These are phyloP conservation scores for Phodopus roborovskii DNA, from an alignment of 2,113 vertebrate species.

Conservation along the genomic window DNA sequence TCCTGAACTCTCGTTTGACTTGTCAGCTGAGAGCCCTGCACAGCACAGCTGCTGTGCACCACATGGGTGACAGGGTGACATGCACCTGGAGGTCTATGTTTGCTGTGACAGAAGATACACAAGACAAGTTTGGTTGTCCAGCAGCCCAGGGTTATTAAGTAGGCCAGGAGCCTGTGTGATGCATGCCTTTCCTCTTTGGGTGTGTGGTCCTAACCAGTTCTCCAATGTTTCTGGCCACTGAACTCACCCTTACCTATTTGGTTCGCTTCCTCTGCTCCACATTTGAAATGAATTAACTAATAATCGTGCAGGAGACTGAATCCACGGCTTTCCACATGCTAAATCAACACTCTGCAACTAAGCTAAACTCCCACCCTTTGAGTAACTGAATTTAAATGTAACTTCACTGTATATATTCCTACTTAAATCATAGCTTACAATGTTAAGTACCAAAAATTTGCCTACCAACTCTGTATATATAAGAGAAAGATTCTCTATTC, in stretches of 20 bases:
- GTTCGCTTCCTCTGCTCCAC: not conserved
- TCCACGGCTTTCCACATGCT: not conserved
- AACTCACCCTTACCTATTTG: not conserved
- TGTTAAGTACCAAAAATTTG: not conserved
- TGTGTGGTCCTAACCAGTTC: not conserved
- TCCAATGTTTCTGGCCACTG: not conserved
- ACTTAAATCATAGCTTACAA: not conserved
- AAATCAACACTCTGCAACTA: not conserved
- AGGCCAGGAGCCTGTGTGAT: not conserved
- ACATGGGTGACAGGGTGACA: not conserved
- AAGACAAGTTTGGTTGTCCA: not conserved
- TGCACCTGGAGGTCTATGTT: not conserved
- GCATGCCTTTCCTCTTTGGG: not conserved
- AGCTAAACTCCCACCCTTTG: not conserved
- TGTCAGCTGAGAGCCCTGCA: not conserved
- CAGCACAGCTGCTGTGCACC: not conserved
- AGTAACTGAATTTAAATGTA: slow-evolving; percentile 35
- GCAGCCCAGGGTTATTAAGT: not conserved
- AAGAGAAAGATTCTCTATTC: not conserved
- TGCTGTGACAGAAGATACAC: not conserved
- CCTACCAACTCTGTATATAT: not conserved
- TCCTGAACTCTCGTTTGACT: not conserved
- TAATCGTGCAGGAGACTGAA: not conserved
- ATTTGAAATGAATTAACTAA: slow-evolving; percentile 3
- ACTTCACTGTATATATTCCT: not conserved